phyloP scores from a whole-genome alignment of 2,113 vertebrate species.

The Oncorhynchus gorbuscha region DNA sequence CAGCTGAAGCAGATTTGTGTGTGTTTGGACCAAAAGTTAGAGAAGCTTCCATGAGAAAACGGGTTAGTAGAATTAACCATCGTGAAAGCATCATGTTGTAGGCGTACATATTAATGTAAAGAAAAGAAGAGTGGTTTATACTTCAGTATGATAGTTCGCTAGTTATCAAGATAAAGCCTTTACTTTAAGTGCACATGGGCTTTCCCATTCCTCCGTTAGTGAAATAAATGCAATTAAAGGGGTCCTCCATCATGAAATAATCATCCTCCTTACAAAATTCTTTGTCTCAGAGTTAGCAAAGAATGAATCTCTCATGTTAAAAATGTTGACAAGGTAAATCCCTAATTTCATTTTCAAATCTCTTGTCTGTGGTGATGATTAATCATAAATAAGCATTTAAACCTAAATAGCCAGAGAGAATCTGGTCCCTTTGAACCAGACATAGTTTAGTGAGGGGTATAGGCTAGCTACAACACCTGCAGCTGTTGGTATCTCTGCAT shows the following conservation, averaged over 20 bases:
- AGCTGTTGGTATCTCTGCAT: slow-evolving; percentile 30
- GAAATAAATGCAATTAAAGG: not conserved
- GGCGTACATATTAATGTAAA: not conserved
- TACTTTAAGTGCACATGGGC: not conserved
- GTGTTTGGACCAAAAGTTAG: slow-evolving; percentile 24
- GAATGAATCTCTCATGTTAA: not conserved
- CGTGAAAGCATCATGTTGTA: not conserved
- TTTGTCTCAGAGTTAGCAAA: not conserved
- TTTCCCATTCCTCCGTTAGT: not conserved
- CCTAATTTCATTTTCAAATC: not conserved
- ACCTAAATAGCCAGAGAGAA: slow-evolving; percentile 19
- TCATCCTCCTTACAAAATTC: not conserved
- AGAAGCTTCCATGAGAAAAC: not conserved
- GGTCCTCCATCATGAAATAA: not conserved
- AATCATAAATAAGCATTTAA: slow-evolving; percentile 9
- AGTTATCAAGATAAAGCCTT: slow-evolving; percentile 1
- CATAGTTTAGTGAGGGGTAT: slow-evolving; percentile 21
- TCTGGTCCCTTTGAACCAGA: slow-evolving; percentile 18
- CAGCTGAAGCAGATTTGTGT: not conserved
- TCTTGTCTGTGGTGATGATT: slow-evolving; percentile 16
- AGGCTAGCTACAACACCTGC: slow-evolving; percentile 21
- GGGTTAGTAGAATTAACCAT: slow-evolving; percentile 1
- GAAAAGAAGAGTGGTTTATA: not conserved
- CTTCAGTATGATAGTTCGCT: slow-evolving; percentile 5
- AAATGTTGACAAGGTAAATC: not conserved